A percentile compares a stretch with the other conserved stretches of the same genome.
These are phyloP conservation scores for Brachionus asplanchnoidis DNA, from an alignment of 1,140 invertebrate genomes.

Conservation along the genomic window DNA sequence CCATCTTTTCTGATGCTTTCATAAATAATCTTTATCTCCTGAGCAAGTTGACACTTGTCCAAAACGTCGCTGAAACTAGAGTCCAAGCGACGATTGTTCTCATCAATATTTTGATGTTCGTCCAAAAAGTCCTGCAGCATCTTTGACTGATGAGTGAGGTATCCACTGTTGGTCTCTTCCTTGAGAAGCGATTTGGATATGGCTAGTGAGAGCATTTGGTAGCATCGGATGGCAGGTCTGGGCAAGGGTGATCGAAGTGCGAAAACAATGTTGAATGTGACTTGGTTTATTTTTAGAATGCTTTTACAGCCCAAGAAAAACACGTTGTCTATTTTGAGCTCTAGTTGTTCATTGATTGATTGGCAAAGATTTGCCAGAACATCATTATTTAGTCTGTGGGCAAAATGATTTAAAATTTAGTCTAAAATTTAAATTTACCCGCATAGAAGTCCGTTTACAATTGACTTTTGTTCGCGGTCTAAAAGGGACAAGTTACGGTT, in stretches of 20 bases:
- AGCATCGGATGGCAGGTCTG: neutral
- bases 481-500: neutral
- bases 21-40: constrained; percentile 26
- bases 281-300: constrained; percentile 30
- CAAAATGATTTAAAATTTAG: neutral
- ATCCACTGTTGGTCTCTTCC: constrained; percentile 17
- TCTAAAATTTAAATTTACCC: neutral
- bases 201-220: neutral
- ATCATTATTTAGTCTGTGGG: neutral
- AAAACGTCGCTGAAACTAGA: constrained; percentile 10
- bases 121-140: neutral
- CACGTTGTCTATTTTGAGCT: constrained; percentile 37
- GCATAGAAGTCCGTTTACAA: constrained; percentile 16
- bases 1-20: constrained; percentile 5
- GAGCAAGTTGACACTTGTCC: neutral
- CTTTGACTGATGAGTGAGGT: neutral
- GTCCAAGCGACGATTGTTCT: constrained; percentile 16
- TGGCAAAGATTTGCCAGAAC: constrained; percentile 3
- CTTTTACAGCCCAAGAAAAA: constrained; percentile 13
- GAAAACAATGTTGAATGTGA: constrained; percentile 23
- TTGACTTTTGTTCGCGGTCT: neutral
- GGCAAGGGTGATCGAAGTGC: constrained; percentile 26
- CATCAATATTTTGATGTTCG: constrained; percentile 12
- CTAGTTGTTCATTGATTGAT: constrained; percentile 13
- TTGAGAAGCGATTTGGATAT: neutral